phyloP scores from a whole-genome alignment of 2,797 vertebrate species.

The Peromyscus attwateri region DNA sequence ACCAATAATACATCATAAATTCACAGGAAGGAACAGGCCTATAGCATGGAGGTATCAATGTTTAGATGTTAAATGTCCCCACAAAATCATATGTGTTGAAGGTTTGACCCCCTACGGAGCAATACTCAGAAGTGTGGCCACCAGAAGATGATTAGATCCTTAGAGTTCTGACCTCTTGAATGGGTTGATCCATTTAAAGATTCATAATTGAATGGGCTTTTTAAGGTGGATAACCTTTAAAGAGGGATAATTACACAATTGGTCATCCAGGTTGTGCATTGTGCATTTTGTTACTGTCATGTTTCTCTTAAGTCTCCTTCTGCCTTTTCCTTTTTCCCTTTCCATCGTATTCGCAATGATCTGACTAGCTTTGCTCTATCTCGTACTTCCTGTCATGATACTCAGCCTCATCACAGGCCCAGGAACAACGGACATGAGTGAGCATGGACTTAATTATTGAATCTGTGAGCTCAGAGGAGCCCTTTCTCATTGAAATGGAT shows the following conservation, averaged over 20 bases:
- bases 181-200: neutral
- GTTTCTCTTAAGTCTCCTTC: neutral
- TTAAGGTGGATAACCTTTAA: neutral
- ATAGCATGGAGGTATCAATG: neutral
- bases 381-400: too few relatives aligned
- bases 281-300: neutral
- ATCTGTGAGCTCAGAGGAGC: too few relatives aligned
- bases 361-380: neutral
- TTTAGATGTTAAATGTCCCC: neutral
- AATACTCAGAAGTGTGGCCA: neutral
- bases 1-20: neutral
- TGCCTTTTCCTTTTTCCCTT: too few relatives aligned
- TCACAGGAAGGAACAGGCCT: neutral
- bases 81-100: too few relatives aligned
- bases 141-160: neutral
- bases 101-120: neutral
- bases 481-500: neutral
- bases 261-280: neutral
- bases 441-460: neutral
- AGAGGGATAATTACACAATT: neutral
- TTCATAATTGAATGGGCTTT: neutral
- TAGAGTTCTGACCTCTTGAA: neutral
- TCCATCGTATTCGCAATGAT: neutral
- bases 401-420: neutral
- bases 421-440: neutral